These are phyloP conservation scores for Acronicta aceris DNA, from an alignment of 2,888 invertebrate species.

Conservation along the genomic window DNA sequence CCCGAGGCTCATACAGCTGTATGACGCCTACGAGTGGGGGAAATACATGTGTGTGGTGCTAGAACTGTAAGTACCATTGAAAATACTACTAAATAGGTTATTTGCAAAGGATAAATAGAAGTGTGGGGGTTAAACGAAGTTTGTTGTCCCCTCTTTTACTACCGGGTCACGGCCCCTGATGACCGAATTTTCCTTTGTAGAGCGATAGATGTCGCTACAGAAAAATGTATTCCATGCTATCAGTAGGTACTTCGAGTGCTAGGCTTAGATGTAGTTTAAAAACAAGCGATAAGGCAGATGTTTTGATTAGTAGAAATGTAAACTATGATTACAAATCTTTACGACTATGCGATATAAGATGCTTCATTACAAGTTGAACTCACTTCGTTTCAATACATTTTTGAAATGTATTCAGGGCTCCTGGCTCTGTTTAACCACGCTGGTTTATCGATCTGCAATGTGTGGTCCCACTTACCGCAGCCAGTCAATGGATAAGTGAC, in stretches of 20 bases:
- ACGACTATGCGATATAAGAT: neutral
- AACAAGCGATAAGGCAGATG: slow-evolving; percentile 16
- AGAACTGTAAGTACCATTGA: slow-evolving; percentile 95
- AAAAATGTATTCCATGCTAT: slow-evolving; percentile 16
- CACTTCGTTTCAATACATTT: neutral
- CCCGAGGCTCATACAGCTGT: slow-evolving; percentile 98
- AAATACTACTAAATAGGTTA: neutral
- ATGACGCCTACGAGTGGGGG: slow-evolving; percentile 98
- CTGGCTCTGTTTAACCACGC: too few relatives aligned
- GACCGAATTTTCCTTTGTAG: too few relatives aligned
- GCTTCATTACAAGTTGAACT: neutral
- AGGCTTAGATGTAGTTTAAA: slow-evolving; percentile 14
- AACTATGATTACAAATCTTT: slow-evolving; percentile 8
- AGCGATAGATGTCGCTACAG: too few relatives aligned
- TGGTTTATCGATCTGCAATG: too few relatives aligned
- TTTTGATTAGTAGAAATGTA: slow-evolving; percentile 17
- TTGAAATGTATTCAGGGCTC: neutral
- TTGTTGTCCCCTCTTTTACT: too few relatives aligned
- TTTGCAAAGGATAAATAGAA: slow-evolving; percentile 4
- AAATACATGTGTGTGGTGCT: slow-evolving; percentile 98
- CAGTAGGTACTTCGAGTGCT: slow-evolving; percentile 3
- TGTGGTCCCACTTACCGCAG: too few relatives aligned
- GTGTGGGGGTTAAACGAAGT: too few relatives aligned
- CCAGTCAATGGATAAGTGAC: too few relatives aligned
- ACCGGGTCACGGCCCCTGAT: too few relatives aligned